phyloP scores from a whole-genome alignment of 2,113 vertebrate genomes.

The Cepphus grylle region DNA sequence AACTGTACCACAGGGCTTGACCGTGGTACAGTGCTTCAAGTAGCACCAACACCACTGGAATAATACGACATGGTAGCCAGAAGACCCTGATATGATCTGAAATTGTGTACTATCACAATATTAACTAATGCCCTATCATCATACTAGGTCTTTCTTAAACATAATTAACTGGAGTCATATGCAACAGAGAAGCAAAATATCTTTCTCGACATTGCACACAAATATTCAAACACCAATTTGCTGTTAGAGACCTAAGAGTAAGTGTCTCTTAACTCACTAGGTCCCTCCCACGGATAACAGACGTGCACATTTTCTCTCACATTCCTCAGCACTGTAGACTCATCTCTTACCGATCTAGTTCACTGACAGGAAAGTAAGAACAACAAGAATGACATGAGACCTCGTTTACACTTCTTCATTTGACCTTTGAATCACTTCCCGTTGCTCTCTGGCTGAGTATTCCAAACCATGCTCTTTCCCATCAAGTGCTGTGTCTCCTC shows the following conservation, averaged over 20 bases:
- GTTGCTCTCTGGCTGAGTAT: not conserved
- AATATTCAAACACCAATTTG: not conserved
- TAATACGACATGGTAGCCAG: not conserved
- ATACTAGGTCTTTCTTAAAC: not conserved
- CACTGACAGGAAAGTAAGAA: not conserved
- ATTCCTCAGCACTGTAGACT: not conserved
- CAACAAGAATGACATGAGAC: not conserved
- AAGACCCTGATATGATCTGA: not conserved
- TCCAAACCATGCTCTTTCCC: not conserved
- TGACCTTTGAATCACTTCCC: not conserved
- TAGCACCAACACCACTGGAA: not conserved
- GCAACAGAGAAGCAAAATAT: not conserved
- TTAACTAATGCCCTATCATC: not conserved
- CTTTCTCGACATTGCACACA: not conserved
- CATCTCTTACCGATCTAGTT: not conserved
- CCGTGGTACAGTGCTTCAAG: not conserved
- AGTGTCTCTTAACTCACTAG: not conserved
- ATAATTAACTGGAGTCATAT: not conserved
- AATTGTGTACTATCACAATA: not conserved
- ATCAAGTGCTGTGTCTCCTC: not conserved
- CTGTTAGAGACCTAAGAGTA: not conserved
- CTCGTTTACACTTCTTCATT: not conserved
- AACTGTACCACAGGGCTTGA: not conserved
- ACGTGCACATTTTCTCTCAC: not conserved
- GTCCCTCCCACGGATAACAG: fast-evolving